phyloP scores from a whole-genome alignment of 2,797 vertebrate genomes.

The Acanthurus tractus region DNA sequence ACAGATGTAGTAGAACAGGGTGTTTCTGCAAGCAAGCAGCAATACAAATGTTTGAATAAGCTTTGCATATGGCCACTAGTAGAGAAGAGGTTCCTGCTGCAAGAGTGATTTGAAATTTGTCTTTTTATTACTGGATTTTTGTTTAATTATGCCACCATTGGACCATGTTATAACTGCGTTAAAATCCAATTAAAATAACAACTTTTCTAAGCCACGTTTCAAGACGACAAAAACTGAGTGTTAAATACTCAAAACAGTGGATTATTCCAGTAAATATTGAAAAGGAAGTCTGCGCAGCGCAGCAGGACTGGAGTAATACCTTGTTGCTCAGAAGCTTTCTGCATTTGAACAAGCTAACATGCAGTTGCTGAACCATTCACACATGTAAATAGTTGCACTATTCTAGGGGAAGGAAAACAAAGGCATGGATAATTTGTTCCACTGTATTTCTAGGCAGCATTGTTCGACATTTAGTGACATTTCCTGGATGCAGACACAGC shows the following conservation, averaged over 20 bases:
- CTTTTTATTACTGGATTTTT: conserved; percentile 11
- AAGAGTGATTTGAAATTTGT: conserved; percentile 6
- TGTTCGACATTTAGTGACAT: conserved; percentile 55
- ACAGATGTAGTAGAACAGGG: conserved; percentile 16
- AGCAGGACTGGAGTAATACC: conserved; percentile 9
- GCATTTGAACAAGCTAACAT: conserved; percentile 38
- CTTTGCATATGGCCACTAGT: conserved; percentile 7
- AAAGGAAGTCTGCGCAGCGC: conserved; percentile 10
- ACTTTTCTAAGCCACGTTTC: background rate
- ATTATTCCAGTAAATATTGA: conserved; percentile 11
- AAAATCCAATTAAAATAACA: conserved; percentile 11
- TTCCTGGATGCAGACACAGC: conserved; percentile 33
- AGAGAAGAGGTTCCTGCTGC: conserved; percentile 3
- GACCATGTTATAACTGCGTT: conserved; percentile 5
- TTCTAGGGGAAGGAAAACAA: conserved; percentile 35
- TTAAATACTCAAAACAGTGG: background rate
- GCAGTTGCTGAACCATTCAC: conserved; percentile 51
- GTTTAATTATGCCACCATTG: conserved; percentile 3
- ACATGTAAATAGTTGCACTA: conserved; percentile 59
- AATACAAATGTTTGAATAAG: conserved; percentile 4
- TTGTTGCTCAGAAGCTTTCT: conserved; percentile 20
- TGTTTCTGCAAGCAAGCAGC: conserved; percentile 5
- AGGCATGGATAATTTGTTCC: conserved; percentile 42
- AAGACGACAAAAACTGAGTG: background rate
- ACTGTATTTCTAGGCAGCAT: conserved; percentile 46